These are phyloP conservation scores for Sebastes taczanowskii DNA, from an alignment of 2,797 vertebrate genomes.

Conservation along the genomic window DNA sequence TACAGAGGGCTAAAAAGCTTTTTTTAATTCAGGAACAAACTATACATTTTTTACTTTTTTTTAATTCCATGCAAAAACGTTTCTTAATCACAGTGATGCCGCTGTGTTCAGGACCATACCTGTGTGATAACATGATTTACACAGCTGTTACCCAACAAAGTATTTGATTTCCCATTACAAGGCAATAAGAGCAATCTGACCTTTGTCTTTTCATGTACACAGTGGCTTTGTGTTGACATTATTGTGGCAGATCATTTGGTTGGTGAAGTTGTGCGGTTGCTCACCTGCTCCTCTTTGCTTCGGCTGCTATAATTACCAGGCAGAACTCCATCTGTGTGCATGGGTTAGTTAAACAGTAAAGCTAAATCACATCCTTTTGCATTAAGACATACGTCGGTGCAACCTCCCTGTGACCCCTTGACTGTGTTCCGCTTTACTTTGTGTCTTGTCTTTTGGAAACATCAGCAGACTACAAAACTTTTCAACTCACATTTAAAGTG, in stretches of 20 bases:
- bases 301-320: neutral
- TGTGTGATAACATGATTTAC: slow-evolving; percentile 33
- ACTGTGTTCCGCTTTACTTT: neutral
- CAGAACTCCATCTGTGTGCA: neutral
- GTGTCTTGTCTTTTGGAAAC: neutral
- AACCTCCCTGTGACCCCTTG: neutral
- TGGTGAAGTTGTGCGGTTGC: neutral
- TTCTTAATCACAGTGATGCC: neutral
- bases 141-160: slow-evolving; percentile 26
- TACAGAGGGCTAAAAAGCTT: neutral
- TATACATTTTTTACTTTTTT: neutral
- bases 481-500: neutral
- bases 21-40: neutral
- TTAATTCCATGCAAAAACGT: neutral
- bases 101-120: neutral
- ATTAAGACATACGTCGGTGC: neutral
- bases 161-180: slow-evolving; percentile 14
- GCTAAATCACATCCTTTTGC: neutral
- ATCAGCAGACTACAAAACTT: slow-evolving; percentile 26
- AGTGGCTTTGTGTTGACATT: neutral
- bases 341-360: neutral
- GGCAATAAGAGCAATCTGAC: neutral
- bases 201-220: slow-evolving; percentile 3
- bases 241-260: neutral
- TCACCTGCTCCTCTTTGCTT: neutral